Evolutionary conservation across 2,113 vertebrate genomes (phyloP).

Genomic region (Eptatretus burgeri): DNA sequence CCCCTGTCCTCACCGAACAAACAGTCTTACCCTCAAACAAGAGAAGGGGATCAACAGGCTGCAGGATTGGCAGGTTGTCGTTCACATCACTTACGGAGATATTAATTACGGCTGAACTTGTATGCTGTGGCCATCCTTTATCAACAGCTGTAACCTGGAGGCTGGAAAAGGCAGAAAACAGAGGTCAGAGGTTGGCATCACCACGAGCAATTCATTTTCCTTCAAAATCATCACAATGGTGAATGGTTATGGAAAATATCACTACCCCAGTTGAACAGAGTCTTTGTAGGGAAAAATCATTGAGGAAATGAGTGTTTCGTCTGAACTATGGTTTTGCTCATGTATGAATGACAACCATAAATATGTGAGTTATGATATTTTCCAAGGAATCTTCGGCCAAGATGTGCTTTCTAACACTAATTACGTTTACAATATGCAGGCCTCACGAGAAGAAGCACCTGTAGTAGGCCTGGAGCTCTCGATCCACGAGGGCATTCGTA

Average conservation of each 20-base stretch:
- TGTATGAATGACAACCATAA: neutral
- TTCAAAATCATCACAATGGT: neutral
- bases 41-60: neutral
- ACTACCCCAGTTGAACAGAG: neutral
- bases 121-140: neutral
- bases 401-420: no score
- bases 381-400: neutral
- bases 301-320: neutral
- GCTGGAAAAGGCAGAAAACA: constrained; percentile 2
- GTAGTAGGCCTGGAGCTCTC: neutral
- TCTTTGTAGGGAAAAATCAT: neutral
- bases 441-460: neutral
- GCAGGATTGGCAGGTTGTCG: constrained; percentile 2
- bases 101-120: neutral
- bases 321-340: neutral
- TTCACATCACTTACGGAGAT: neutral
- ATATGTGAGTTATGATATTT: neutral
- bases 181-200: neutral
- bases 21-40: neutral
- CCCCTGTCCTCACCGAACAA: no score
- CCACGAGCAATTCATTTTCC: neutral
- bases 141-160: neutral
- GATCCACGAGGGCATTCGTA: neutral
- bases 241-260: neutral
- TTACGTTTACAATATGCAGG: no score